Evolutionary conservation across 2,113 vertebrate species (phyloP).

Genomic region (Hirundichthys speculiger): DNA sequence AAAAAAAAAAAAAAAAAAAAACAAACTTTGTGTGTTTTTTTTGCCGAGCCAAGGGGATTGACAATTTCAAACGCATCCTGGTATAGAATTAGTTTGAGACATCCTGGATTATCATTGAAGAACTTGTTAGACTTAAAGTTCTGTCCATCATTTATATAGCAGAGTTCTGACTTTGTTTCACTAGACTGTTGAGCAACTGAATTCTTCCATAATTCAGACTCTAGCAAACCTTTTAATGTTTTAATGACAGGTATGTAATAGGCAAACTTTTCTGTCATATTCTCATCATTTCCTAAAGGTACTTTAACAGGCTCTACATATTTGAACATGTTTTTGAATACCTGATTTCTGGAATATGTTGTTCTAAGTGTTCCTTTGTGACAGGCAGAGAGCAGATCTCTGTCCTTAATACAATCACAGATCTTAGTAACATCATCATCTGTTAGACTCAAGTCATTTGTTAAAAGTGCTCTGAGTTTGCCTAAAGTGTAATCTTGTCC

Average conservation of each 20-base stretch:
- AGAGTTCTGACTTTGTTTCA: too few relatives aligned
- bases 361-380: not conserved
- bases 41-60: not conserved
- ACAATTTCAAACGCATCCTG: not conserved
- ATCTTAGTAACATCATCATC: too few relatives aligned
- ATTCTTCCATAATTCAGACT: too few relatives aligned
- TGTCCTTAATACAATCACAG: too few relatives aligned
- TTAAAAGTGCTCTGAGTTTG: too few relatives aligned
- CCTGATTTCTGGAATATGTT: not conserved
- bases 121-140: not conserved
- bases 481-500: too few relatives aligned
- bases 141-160: conserved; percentile 21
- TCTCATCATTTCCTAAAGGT: not conserved
- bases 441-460: too few relatives aligned
- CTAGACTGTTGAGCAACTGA: too few relatives aligned
- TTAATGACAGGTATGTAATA: too few relatives aligned
- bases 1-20: too few relatives aligned
- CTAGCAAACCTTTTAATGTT: too few relatives aligned
- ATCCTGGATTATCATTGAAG: not conserved
- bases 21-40: conserved; percentile 1
- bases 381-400: not conserved
- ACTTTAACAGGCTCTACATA: not conserved
- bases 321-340: not conserved
- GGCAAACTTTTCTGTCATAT: too few relatives aligned
- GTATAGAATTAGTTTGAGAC: not conserved